Base-by-base conservation (phyloP, 2,888 invertebrate genomes). In the Celastrina argiolus region DNA sequence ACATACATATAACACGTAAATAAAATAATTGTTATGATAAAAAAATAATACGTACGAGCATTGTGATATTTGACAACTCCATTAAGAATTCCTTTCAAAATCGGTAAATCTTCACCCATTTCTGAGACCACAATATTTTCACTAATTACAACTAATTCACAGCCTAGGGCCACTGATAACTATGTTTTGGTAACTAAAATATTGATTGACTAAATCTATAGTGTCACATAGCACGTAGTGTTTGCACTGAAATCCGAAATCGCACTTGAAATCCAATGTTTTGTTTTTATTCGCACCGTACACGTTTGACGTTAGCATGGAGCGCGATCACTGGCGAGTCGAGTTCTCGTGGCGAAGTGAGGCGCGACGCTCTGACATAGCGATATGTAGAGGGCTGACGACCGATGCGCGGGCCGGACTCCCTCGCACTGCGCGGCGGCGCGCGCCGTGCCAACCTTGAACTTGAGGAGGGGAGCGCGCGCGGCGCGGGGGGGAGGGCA, bases 21-120 rank as follows among this genome's bases (percentile, higher is more conserved):
- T 65, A 18, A 51, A 66, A 58, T 65, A 65, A 66, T 10, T 14
- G 12, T 36, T 63, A 61, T 28, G 67, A 69, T 70, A 69, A 74
- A 72, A 67, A 72, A 67, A 71, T 41, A 79, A 92, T 92, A 97
- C 97, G 91, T 96, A 97, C 97, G 97, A 93, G 97, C 97, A 94
- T 97, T 97, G 90, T 97, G 97, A 90, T 97, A 97, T 90, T 96
- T 95, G 86, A 96, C 96, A 83, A 95, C 96, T 83, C 97, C 97
- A 85, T 97, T 97, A 78, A 97, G 94, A 89, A 97, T 97, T 83
- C 96, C 96, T 90, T 97, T 97, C 73, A 97, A 94, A 82, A 97
- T 97, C 78, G 97, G 97, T 89, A 97, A 93, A 92, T 97, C 96
- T 93, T 97, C 96, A 85, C 94, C 95, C 96, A 97, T 96, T 92